Base-by-base conservation (phyloP, 1,140 invertebrate genomes). In the Acromyrmex charruanus region DNA sequence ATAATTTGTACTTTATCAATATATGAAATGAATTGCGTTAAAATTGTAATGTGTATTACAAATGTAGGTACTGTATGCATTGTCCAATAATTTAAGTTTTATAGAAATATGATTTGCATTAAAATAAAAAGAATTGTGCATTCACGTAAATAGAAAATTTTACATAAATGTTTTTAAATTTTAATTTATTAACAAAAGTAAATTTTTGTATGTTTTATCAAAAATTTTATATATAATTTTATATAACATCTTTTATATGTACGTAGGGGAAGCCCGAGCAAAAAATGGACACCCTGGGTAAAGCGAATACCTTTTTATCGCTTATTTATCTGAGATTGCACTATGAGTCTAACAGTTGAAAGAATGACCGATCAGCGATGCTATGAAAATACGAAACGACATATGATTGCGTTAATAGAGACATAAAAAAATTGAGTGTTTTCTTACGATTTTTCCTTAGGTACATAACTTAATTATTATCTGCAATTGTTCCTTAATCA, bases 1-100 rank as follows among this genome's bases (percentile, higher is more conserved):
- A 75, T 75, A 44, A 59, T 75, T 75, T 44, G 3, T 44, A 59
- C 14, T 39, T 75, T 39, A 75, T 75, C 7, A 61, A 75, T 59
- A 61, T 18, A 18, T 28, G 39, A 69, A 75, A 7, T 39, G 0
- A 49, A 21, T 74, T 39, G 3, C n/a, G 58, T 39, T 61, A 18
- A 39, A 59, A 59, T 75, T 59, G 5, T 25, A 59, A 25, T 44
- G 25, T 25, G 9, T 44, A 39, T 58, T 58, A 74, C 21, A 58
- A n/a, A 58, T 58, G 28, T 28, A 74, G 0, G 12, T 58, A 39
- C 39, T 39, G 6, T 21, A 35, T 58, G 3, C 3, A 18, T 18
- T 21, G 12, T 58, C 21, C n/a, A 0, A 58, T 31, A 39, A 75
- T 59, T 39, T 59, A 0, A 51, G 3, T 71, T 74, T 74, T 35